These are phyloP conservation scores for Gnatocerus cornutus DNA, from an alignment of 2,888 invertebrate species.

Conservation along the genomic window DNA sequence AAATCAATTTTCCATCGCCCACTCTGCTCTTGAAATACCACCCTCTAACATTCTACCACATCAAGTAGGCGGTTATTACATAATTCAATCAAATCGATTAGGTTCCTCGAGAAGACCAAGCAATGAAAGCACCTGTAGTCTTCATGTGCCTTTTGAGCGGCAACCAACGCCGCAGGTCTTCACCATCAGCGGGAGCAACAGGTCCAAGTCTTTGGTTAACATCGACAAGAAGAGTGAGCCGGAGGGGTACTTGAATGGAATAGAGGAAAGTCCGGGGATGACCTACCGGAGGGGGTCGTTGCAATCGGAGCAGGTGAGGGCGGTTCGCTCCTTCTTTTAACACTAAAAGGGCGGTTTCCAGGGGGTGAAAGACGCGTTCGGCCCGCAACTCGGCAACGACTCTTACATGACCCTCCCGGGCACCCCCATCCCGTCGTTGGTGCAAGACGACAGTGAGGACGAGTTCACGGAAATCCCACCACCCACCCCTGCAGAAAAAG, in stretches of 20 bases:
- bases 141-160: constrained; percentile 61
- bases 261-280: constrained; percentile 64
- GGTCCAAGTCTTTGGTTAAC: constrained; percentile 65
- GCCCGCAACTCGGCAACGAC: constrained; percentile 70
- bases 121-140: constrained; percentile 65
- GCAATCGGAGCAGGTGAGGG: constrained; percentile 64
- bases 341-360: constrained; percentile 44
- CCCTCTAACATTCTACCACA: constrained; percentile 8
- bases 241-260: constrained; percentile 63
- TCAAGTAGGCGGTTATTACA: constrained; percentile 11
- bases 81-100: constrained; percentile 45
- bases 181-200: constrained; percentile 49
- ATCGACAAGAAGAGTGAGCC: constrained; percentile 58
- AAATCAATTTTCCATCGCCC: constrained; percentile 4
- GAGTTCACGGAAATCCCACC: constrained; percentile 56
- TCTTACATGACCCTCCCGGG: constrained; percentile 65
- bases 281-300: constrained; percentile 63
- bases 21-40: constrained; percentile 1
- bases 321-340: too few species aligned
- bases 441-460: constrained; percentile 62
- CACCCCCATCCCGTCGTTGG: constrained; percentile 69
- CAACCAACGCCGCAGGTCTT: constrained; percentile 60
- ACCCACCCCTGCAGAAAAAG: constrained; percentile 64
- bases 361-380: constrained; percentile 71
- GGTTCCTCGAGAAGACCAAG: constrained; percentile 66